Evolutionary conservation across 2,797 vertebrate genomes (phyloP).

Genomic region (Pantherophis alleghaniensis): DNA sequence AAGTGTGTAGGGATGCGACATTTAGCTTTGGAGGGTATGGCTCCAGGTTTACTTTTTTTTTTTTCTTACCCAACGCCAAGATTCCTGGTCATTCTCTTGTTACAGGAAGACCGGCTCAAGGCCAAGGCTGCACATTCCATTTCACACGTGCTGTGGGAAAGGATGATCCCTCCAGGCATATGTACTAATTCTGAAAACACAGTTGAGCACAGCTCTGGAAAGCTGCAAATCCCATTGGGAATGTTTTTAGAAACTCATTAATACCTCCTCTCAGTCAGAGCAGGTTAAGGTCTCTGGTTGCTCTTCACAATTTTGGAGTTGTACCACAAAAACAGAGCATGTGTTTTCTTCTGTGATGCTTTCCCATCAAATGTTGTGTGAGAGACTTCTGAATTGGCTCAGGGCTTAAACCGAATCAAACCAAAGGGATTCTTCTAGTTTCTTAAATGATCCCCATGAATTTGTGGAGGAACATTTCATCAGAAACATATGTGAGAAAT

Average conservation of each 20-base stretch:
- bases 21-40: slow-evolving; percentile 17
- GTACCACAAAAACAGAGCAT: neutral
- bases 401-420: neutral
- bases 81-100: slow-evolving; percentile 56
- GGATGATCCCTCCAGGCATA: slow-evolving; percentile 32
- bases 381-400: neutral
- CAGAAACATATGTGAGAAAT: neutral
- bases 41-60: neutral
- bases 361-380: neutral
- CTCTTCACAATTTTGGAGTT: neutral
- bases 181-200: slow-evolving; percentile 22
- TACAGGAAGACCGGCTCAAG: slow-evolving; percentile 54
- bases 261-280: neutral
- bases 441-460: neutral
- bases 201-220: slow-evolving; percentile 19
- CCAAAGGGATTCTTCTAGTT: neutral
- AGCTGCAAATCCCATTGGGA: slow-evolving; percentile 46
- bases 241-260: slow-evolving; percentile 50
- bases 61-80: slow-evolving; percentile 36
- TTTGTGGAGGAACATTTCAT: neutral
- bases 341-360: neutral
- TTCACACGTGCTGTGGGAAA: slow-evolving; percentile 49
- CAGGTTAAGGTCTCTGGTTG: neutral
- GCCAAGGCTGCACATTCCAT: slow-evolving; percentile 42
- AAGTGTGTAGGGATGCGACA: slow-evolving; percentile 34